Percentiles rank a stretch among this genome's conserved stretches.
Conservation (phyloP, 1,140 invertebrate species). For the Zophobas atratus region DNA sequence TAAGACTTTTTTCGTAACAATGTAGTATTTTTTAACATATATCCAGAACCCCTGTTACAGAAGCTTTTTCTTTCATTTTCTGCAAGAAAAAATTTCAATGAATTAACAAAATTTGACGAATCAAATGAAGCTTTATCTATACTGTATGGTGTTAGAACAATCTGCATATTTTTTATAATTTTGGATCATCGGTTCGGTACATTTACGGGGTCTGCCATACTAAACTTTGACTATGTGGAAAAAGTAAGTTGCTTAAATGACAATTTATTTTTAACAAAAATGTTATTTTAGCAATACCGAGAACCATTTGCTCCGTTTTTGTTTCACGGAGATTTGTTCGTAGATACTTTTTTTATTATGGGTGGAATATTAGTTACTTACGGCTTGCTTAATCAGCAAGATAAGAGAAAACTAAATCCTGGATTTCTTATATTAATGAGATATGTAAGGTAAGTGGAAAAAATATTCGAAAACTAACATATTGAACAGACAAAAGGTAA, state of each 20-base stretch:
- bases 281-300: slow-evolving; percentile 62
- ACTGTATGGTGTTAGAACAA: slow-evolving; percentile 71
- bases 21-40: slow-evolving; percentile 55
- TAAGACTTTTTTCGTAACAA: slow-evolving; percentile 48
- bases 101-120: slow-evolving; percentile 66
- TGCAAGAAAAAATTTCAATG: slow-evolving; percentile 67
- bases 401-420: slow-evolving; percentile 67
- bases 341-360: slow-evolving; percentile 77
- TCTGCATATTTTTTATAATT: slow-evolving; percentile 71
- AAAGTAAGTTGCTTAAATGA: slow-evolving; percentile 62
- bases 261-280: slow-evolving; percentile 3
- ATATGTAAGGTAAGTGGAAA: slow-evolving; percentile 70
- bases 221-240: slow-evolving; percentile 71
- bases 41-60: slow-evolving; percentile 65
- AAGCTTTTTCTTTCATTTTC: slow-evolving; percentile 69
- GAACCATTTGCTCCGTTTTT: slow-evolving; percentile 65
- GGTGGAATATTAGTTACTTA: slow-evolving; percentile 74
- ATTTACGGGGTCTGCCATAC: slow-evolving; percentile 69
- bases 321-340: slow-evolving; percentile 75
- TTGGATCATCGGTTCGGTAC: slow-evolving; percentile 71
- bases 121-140: slow-evolving; percentile 68
- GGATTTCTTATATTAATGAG: slow-evolving; percentile 70
- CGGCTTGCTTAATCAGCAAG: slow-evolving; percentile 69
- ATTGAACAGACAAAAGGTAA: no score
- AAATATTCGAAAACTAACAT: neutral